These are phyloP conservation scores for Palloptera scutellata DNA, from an alignment of 2,888 invertebrate genomes.

Conservation along the genomic window DNA sequence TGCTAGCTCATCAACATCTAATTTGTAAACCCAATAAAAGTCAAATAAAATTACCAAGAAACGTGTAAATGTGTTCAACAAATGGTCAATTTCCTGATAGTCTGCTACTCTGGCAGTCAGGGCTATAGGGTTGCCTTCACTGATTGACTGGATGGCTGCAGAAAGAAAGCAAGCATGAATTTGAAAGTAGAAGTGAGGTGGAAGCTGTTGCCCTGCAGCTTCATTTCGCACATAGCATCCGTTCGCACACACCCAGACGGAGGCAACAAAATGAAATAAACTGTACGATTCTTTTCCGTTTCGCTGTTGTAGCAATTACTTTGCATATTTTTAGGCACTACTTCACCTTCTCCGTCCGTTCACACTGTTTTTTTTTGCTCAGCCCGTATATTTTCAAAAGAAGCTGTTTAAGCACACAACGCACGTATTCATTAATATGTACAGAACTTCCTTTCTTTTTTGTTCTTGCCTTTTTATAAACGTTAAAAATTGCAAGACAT, in stretches of 20 bases:
- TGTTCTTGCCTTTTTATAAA: slow-evolving; percentile 3
- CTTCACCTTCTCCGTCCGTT: not conserved
- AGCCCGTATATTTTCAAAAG: slow-evolving; percentile 10
- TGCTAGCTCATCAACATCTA: slow-evolving; percentile 47
- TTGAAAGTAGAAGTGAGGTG: no score
- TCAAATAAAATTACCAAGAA: slow-evolving; percentile 58
- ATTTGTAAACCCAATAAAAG: slow-evolving; percentile 58
- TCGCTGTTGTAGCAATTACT: not conserved
- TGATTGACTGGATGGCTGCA: no score
- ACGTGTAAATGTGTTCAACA: slow-evolving; percentile 57
- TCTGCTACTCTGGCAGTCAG: not conserved
- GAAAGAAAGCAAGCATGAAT: no score
- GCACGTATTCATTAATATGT: slow-evolving; percentile 56
- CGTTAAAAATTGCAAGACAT: slow-evolving; percentile 7
- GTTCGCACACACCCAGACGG: no score
- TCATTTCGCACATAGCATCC: no score
- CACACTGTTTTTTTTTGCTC: not conserved
- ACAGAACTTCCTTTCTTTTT: not conserved
- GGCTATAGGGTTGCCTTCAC: no score
- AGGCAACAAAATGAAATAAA: no score
- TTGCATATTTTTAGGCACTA: slow-evolving; percentile 21
- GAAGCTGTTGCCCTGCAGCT: no score
- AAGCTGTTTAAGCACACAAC: slow-evolving; percentile 49
- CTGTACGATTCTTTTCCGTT: no score
- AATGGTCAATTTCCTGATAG: slow-evolving; percentile 49